Evolutionary conservation across 2,888 invertebrate genomes (phyloP).

Genomic region (Carpatolechia fugitivella): DNA sequence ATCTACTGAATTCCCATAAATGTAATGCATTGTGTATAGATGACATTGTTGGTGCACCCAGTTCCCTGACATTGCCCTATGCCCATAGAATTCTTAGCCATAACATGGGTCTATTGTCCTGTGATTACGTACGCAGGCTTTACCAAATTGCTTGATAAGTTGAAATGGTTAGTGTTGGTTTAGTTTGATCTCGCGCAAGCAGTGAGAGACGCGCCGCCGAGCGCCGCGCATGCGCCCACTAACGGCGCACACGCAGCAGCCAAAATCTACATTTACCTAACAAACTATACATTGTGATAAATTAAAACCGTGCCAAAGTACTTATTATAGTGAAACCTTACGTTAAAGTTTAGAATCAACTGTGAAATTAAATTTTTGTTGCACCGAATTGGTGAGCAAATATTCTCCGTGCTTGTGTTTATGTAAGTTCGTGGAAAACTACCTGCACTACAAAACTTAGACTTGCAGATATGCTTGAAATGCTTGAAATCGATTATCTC

Average conservation of each 20-base stretch:
- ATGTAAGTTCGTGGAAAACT: conserved; percentile 57
- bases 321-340: conserved; percentile 14
- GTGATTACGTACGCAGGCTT: conserved; percentile 5
- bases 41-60: no score
- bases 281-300: conserved; percentile 14
- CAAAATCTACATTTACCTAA: neutral
- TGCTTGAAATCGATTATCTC: conserved; percentile 25
- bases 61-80: no score
- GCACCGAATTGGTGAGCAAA: conserved; percentile 37
- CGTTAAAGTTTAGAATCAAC: conserved; percentile 38
- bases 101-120: no score
- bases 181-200: conserved; percentile 41
- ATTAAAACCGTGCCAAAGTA: conserved; percentile 46
- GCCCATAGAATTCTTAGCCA: no score
- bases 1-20: no score
- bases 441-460: conserved; percentile 15
- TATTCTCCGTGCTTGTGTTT: conserved; percentile 37
- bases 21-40: no score
- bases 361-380: conserved; percentile 36
- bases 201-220: conserved; percentile 65
- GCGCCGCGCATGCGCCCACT: conserved; percentile 64
- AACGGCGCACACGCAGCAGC: conserved; percentile 23
- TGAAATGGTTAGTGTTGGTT: conserved; percentile 26
- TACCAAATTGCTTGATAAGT: conserved; percentile 25
- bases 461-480: no score